Evolutionary conservation across 2,797 vertebrate genomes (phyloP), one percentile per base, ranked within the genome.

Genomic region (Amazonetta brasiliensis): DNA sequence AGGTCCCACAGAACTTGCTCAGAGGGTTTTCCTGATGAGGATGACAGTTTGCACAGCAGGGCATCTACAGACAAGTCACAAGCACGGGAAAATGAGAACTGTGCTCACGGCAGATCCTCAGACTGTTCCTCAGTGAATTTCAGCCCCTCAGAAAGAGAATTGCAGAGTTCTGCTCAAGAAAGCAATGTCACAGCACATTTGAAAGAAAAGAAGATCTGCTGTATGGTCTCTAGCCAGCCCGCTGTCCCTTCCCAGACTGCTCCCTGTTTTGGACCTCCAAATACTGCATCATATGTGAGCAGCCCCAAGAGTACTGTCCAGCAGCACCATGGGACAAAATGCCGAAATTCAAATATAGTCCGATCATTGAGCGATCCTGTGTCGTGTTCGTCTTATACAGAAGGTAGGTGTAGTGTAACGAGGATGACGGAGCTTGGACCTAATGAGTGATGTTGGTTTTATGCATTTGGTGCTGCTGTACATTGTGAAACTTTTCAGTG

Each of bases 311-410:
- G 95, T 81, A 96, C 97, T 59, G 96, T 84, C 19, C 97, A 69
- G 35, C 98, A 97, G 41, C 94, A 97, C 71, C 97, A 83, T 33
- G 11, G 93, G 28, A 97, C 95, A 59, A 98, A 97, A 77, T 97
- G 97, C 88, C 97, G 97, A 55, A 96, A 98, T 97, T 97, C 98
- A 20, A 98, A 84, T 79, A 99, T 99, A 12, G 98, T 99, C 87
- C 99, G 99, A 12, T 99, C 99, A 37, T 98, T 98, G 97, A 99
- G 99, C 50, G 99, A 99, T 97, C 99, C 99, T 0, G 97, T 99
- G 63, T 98, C 99, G 5, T 99, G 98, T 83, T 97, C 98, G 0
- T 98, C 98, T 33, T 54, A 92, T 1, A 59, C 94, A 58, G 98
- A 98, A 99, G 98, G 99, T 99, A 97, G 52, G 98, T 97, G 52